Percentiles rank a stretch among this genome's conserved stretches.
phyloP scores from a whole-genome alignment of 1,140 invertebrate genomes.

The Rhagoletis pomonella region DNA sequence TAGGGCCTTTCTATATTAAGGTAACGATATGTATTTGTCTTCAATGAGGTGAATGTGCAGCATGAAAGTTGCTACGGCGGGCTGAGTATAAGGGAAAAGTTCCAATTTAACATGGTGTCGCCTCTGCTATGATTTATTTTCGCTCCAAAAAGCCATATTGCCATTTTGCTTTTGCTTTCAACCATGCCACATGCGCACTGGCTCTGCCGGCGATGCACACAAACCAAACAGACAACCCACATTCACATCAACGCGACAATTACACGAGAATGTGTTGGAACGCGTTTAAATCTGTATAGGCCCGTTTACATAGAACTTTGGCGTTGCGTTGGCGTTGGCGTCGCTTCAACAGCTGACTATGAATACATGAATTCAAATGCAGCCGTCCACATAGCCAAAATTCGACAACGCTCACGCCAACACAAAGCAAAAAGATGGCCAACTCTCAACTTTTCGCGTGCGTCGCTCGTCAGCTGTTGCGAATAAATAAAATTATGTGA shows the following conservation, averaged over 20 bases:
- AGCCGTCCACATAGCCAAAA: too few relatives aligned
- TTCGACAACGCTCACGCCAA: too few relatives aligned
- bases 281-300: not conserved
- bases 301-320: too few relatives aligned
- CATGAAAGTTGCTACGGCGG: not conserved
- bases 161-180: conserved; percentile 61
- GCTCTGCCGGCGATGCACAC: not conserved
- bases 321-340: too few relatives aligned
- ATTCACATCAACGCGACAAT: conserved; percentile 24
- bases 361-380: too few relatives aligned
- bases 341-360: too few relatives aligned
- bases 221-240: not conserved
- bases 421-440: too few relatives aligned
- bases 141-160: conserved; percentile 65
- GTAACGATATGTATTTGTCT: too few relatives aligned
- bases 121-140: conserved; percentile 70
- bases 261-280: not conserved
- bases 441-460: too few relatives aligned
- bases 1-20: too few relatives aligned
- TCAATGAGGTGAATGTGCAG: not conserved
- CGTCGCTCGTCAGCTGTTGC: too few relatives aligned
- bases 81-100: conserved; percentile 66
- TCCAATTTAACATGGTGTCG: conserved; percentile 72
- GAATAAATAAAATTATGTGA: too few relatives aligned
- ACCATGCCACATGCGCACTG: conserved; percentile 47